Base-by-base conservation (phyloP, 1,140 invertebrate species). In the Bilobella aurantiaca region DNA sequence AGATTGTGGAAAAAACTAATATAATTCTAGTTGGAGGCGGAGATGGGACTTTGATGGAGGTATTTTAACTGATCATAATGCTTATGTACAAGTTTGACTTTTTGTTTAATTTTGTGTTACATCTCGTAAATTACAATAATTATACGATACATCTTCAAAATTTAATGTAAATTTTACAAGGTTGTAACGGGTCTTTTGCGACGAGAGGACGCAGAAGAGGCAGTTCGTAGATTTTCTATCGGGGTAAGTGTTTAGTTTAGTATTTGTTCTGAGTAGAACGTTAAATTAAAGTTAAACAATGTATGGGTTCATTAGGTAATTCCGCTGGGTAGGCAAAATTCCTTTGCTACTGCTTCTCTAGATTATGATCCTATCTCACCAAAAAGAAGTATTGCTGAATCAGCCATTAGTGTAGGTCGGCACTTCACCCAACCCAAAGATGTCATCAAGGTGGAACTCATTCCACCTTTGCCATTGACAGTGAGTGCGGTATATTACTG, bases 41-140 rank as follows among this genome's bases (percentile, higher is more conserved):
- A 29, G 91, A 96, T 83, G 94, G 93, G 16, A 95, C 93, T 8
- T 74, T 96, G 0, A 87, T 89, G 18, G 94, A 98, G 79, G 88
- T 90, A 69, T 77, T 88, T n/a, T n/a, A n/a, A n/a, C n/a, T n/a
- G n/a, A n/a, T n/a, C n/a, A 28, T 85, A 59, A n/a, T 12, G 37
- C n/a, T 42, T n/a, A 8, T 42, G 37, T 42, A 8, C 8, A n/a
- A 8, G 8, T 42, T 69, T 86, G 83, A 81, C 75, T 49, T 18
- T 66, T 46, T 42, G 27, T 60, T 62, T 37, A 30, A 25, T 21
- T 70, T 16, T 12, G 37, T 31, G 46, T 58, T 69, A n/a, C n/a
- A n/a, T n/a, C n/a, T n/a, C n/a, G n/a, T n/a, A n/a, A n/a, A n/a
- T n/a, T n/a, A n/a, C n/a, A n/a, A 12, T 56, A 56, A 47, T 42